phyloP scores from a whole-genome alignment of 2,797 vertebrate species.

The Holocentrus rufus region DNA sequence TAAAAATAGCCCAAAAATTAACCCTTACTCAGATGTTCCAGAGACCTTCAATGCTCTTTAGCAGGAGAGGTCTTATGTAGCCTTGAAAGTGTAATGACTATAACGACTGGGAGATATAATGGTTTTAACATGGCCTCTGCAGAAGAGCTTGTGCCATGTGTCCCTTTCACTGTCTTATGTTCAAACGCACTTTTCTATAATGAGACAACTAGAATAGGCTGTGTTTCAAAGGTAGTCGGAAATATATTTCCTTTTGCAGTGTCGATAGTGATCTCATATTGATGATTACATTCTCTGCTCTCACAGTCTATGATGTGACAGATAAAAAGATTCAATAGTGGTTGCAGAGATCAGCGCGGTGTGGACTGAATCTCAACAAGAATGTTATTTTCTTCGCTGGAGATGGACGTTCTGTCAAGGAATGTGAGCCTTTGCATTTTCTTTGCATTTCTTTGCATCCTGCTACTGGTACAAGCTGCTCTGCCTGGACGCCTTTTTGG shows the following conservation, averaged over 20 bases:
- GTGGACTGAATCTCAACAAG: slow-evolving; percentile 29
- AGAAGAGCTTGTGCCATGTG: slow-evolving; percentile 56
- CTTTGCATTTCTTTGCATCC: slow-evolving; percentile 7
- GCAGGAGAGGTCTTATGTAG: slow-evolving; percentile 56
- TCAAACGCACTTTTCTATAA: slow-evolving; percentile 72
- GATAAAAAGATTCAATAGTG: slow-evolving; percentile 54
- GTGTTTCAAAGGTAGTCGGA: slow-evolving; percentile 61
- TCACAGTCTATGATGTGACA: slow-evolving; percentile 53
- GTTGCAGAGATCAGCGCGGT: slow-evolving; percentile 37
- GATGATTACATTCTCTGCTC: slow-evolving; percentile 35
- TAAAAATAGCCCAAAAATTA: slow-evolving; percentile 49
- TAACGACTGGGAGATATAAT: slow-evolving; percentile 78
- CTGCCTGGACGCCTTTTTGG: slow-evolving; percentile 43
- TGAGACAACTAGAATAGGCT: slow-evolving; percentile 64
- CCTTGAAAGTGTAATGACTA: slow-evolving; percentile 76
- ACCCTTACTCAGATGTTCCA: slow-evolving; percentile 66
- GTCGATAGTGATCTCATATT: slow-evolving; percentile 61
- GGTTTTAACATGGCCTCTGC: slow-evolving; percentile 78
- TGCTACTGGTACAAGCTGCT: slow-evolving; percentile 40
- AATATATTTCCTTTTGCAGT: slow-evolving; percentile 55
- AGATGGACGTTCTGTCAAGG: slow-evolving; percentile 28
- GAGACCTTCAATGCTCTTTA: slow-evolving; percentile 52
- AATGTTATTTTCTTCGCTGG: slow-evolving; percentile 12
- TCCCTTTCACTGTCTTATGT: slow-evolving; percentile 68
- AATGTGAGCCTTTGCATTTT: slow-evolving; percentile 56